These are phyloP conservation scores for Sinella curviseta DNA, from an alignment of 1,140 invertebrate genomes.

Conservation along the genomic window DNA sequence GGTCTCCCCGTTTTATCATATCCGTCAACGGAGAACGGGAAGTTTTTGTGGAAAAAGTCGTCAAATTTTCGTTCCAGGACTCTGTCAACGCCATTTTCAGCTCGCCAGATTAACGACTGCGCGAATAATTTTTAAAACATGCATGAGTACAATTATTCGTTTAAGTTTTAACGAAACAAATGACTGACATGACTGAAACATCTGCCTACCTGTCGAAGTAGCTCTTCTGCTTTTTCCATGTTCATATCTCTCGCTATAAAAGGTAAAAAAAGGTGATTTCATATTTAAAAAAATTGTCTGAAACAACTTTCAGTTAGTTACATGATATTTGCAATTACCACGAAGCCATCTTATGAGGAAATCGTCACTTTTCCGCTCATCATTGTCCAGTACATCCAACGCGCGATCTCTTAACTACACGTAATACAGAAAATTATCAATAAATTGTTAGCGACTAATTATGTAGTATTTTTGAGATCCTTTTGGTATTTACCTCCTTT, in stretches of 20 bases:
- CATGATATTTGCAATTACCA: background rate
- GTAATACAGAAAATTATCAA: no score
- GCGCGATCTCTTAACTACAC: no score
- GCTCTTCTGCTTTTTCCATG: conserved; percentile 13
- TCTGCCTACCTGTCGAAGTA: background rate
- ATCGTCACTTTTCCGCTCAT: conserved; percentile 1
- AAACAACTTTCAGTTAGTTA: background rate
- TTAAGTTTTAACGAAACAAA: no score
- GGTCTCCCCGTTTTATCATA: background rate
- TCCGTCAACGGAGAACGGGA: background rate
- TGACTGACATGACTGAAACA: background rate
- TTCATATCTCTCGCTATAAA: background rate
- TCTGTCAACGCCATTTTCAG: conserved; percentile 16
- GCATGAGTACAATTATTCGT: no score
- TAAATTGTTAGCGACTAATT: background rate
- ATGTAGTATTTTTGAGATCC: background rate
- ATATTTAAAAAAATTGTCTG: background rate
- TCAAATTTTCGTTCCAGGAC: background rate
- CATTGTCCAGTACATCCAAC: background rate
- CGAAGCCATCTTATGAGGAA: conserved; percentile 23
- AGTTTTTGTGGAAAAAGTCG: background rate
- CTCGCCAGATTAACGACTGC: conserved; percentile 18
- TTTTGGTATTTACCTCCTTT: background rate
- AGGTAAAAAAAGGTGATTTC: background rate
- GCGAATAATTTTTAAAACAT: background rate